phyloP scores from a whole-genome alignment of 2,888 invertebrate genomes.

The Erebia ligea region DNA sequence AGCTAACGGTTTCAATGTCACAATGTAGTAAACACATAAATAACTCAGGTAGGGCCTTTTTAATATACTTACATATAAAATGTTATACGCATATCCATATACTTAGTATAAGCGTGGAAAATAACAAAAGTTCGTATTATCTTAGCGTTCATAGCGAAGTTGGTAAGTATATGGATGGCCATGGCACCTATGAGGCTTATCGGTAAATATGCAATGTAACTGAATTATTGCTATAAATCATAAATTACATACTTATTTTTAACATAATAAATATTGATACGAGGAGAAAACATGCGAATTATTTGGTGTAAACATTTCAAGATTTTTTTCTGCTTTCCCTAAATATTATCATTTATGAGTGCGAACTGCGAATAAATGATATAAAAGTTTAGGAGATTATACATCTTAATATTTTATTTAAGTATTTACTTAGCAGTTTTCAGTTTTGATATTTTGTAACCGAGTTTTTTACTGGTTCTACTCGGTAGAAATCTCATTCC shows the following conservation, averaged over 20 bases:
- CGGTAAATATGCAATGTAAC: constrained; percentile 32
- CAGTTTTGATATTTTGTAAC: too few species aligned
- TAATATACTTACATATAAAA: too few species aligned
- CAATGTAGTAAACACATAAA: constrained; percentile 35
- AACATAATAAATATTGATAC: too few species aligned
- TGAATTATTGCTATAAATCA: constrained; percentile 31
- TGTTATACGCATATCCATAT: too few species aligned
- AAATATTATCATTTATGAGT: too few species aligned
- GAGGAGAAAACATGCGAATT: too few species aligned
- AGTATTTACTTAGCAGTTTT: too few species aligned
- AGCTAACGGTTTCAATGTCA: constrained; percentile 42
- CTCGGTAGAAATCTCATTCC: constrained; percentile 6
- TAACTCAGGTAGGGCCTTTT: constrained; percentile 16
- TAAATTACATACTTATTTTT: neutral
- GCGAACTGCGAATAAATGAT: too few species aligned
- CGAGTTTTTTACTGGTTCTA: neutral
- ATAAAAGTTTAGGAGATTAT: too few species aligned
- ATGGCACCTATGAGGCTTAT: constrained; percentile 31
- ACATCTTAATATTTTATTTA: too few species aligned
- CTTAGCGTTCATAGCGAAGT: constrained; percentile 1
- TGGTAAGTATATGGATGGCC: neutral
- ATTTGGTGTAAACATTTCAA: too few species aligned
- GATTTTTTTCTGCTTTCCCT: too few species aligned
- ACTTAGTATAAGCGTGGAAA: constrained; percentile 26
- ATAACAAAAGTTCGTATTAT: constrained; percentile 26